These are phyloP conservation scores for Carlito syrichta DNA, from an alignment of 2,113 vertebrate species.

Conservation along the genomic window DNA sequence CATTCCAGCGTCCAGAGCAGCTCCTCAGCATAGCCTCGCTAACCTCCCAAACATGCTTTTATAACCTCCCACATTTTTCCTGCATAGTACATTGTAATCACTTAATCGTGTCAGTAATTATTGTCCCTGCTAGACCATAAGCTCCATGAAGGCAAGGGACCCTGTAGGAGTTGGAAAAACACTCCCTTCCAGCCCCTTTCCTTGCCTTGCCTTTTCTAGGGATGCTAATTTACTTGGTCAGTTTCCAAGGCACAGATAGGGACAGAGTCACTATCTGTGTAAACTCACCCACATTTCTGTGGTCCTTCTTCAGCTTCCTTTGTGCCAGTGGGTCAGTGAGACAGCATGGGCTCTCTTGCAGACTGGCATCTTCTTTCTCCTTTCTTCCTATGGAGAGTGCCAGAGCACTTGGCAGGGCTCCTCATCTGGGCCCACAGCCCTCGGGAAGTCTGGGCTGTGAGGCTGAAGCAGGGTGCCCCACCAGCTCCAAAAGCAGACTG, in stretches of 20 bases:
- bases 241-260: background rate
- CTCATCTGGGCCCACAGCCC: background rate
- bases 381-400: background rate
- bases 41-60: background rate
- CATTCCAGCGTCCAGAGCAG: background rate
- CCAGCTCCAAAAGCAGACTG: background rate
- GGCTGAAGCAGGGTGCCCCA: background rate
- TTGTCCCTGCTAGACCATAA: background rate
- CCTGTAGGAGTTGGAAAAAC: background rate
- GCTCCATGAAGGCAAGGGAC: background rate
- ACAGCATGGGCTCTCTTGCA: background rate
- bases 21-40: background rate
- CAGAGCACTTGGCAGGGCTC: background rate
- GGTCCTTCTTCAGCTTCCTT: background rate
- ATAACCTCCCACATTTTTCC: background rate
- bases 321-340: background rate
- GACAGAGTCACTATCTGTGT: background rate
- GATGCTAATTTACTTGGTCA: too few relatives aligned
- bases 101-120: background rate
- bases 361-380: background rate
- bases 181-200: background rate
- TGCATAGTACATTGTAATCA: background rate
- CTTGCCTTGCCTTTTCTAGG: background rate
- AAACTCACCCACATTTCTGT: background rate
- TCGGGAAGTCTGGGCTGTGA: background rate